Conservation (phyloP, 2,797 vertebrate genomes). For the Takifugu ocellatus region DNA sequence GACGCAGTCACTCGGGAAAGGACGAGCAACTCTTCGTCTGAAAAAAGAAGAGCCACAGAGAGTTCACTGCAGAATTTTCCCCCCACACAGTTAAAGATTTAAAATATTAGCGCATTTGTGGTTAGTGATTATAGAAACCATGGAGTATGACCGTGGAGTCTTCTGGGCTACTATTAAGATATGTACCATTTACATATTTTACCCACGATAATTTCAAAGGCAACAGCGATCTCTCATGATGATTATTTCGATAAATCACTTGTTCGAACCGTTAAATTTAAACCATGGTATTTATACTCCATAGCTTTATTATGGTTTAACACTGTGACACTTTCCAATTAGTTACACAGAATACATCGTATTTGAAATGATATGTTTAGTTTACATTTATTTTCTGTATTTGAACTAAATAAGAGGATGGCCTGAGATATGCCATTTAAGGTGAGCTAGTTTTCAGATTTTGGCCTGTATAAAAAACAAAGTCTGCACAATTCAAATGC, state of each 20-base stretch:
- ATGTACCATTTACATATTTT: neutral
- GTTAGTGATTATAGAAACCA: conserved; percentile 1
- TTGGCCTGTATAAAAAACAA: conserved; percentile 1
- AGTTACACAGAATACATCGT: no score
- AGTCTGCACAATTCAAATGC: conserved; percentile 3
- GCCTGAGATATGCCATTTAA: neutral
- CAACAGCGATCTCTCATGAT: no score
- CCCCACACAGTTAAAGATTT: neutral
- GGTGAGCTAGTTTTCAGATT: conserved; percentile 8
- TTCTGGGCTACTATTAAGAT: neutral
- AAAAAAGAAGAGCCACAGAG: conserved; percentile 20
- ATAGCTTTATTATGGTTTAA: neutral
- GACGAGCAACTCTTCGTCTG: conserved; percentile 77
- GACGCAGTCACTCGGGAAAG: conserved; percentile 65
- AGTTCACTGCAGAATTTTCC: neutral
- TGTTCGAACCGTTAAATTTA: no score
- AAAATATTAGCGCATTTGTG: conserved; percentile 1
- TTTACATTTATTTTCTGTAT: neutral
- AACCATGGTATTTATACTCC: no score
- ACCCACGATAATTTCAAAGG: neutral
- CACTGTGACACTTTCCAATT: conserved; percentile 10
- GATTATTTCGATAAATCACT: no score
- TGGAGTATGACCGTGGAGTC: neutral
- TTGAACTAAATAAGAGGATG: conserved; percentile 11
- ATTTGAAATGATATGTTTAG: neutral